phyloP scores from a whole-genome alignment of 2,888 invertebrate genomes.

The Drosophila longiperda region DNA sequence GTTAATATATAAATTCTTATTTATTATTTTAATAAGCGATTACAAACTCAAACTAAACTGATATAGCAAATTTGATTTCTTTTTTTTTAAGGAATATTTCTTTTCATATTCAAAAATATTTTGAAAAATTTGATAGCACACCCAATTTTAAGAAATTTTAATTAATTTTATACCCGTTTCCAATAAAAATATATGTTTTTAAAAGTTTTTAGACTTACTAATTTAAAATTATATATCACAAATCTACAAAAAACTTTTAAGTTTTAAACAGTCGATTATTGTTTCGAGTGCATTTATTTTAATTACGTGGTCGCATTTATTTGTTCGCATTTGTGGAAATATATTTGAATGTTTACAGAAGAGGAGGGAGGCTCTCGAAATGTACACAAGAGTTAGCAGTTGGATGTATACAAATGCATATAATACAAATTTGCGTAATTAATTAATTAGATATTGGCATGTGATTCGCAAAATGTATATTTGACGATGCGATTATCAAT shows the following conservation, averaged over 20 bases:
- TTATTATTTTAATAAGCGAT: not conserved
- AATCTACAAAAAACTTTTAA: not conserved
- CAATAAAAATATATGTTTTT: not conserved
- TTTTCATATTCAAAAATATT: not conserved
- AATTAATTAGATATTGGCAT: conserved; percentile 62
- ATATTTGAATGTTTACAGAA: conserved; percentile 7
- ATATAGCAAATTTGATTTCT: not conserved
- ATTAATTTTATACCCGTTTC: not conserved
- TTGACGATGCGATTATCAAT: conserved; percentile 18
- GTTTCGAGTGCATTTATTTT: not conserved
- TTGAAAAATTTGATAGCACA: not conserved
- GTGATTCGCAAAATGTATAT: conserved; percentile 36
- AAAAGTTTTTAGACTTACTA: not conserved
- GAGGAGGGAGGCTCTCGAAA: conserved; percentile 11
- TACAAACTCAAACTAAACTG: not conserved
- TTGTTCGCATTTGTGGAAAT: not conserved
- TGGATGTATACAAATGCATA: conserved; percentile 45
- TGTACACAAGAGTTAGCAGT: conserved; percentile 47
- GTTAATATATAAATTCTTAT: not conserved
- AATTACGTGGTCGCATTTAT: not conserved
- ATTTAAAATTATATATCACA: not conserved
- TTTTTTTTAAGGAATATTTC: not conserved
- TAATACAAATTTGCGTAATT: conserved; percentile 53
- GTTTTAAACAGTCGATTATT: not conserved
- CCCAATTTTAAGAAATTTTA: not conserved